phyloP scores from a whole-genome alignment of 2,797 vertebrate genomes.

The Anniella stebbinsi region DNA sequence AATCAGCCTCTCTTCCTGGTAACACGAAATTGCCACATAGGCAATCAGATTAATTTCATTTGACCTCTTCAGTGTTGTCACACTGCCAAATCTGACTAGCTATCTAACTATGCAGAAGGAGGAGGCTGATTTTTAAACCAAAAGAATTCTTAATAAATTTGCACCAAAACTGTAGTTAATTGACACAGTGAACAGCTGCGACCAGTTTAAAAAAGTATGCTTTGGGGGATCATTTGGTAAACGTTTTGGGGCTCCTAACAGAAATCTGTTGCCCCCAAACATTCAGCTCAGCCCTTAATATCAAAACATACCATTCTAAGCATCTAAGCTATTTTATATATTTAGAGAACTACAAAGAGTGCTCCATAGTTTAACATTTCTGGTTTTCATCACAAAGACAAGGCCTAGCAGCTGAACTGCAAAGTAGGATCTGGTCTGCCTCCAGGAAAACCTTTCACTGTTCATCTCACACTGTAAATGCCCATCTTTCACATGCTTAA shows the following conservation, averaged over 20 bases:
- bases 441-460: conserved; percentile 33
- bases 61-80: not conserved
- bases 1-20: not conserved
- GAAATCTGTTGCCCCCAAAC: not conserved
- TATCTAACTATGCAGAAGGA: not conserved
- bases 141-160: not conserved
- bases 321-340: conserved; percentile 27
- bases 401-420: conserved; percentile 9
- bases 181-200: not conserved
- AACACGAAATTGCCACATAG: not conserved
- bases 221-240: not conserved
- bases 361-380: conserved; percentile 28
- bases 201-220: not conserved
- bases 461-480: not conserved
- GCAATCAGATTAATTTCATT: not conserved
- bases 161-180: not conserved
- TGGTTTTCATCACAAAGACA: conserved; percentile 45
- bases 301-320: conserved; percentile 21
- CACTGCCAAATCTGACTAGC: not conserved
- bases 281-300: not conserved
- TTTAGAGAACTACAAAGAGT: conserved; percentile 37
- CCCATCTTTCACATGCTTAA: conserved; percentile 6
- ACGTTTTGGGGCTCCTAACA: not conserved
- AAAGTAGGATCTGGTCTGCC: conserved; percentile 32
- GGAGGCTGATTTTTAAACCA: not conserved